Evolutionary conservation across 1,140 invertebrate species (phyloP).

Genomic region (Acyrthosiphon pisum): DNA sequence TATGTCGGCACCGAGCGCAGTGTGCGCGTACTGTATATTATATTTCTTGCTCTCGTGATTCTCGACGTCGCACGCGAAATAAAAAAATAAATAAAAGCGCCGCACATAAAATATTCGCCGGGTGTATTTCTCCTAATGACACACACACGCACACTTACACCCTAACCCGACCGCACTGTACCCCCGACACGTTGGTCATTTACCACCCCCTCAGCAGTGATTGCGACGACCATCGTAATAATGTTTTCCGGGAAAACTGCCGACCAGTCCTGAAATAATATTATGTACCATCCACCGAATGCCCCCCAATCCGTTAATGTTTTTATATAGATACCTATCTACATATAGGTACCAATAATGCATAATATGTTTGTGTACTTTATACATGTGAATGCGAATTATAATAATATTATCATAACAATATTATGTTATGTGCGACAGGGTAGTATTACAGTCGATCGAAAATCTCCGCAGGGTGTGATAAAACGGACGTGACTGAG

Average conservation of each 20-base stretch:
- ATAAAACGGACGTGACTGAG: background rate
- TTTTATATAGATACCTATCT: too few relatives aligned
- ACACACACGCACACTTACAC: too few relatives aligned
- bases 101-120: background rate
- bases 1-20: background rate
- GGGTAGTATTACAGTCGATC: background rate
- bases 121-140: background rate
- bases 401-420: conserved; percentile 18
- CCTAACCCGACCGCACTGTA: too few relatives aligned
- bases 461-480: background rate
- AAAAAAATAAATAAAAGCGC: background rate
- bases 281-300: too few relatives aligned
- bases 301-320: too few relatives aligned
- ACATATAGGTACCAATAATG: too few relatives aligned
- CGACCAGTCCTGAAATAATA: background rate
- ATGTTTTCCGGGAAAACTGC: background rate
- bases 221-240: background rate
- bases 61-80: background rate
- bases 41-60: background rate
- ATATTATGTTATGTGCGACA: background rate
- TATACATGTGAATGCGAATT: background rate
- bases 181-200: background rate
- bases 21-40: background rate
- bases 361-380: background rate
- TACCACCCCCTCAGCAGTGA: background rate